Conservation (phyloP, 2,113 vertebrate genomes). For the Onychorhynchus coronatus region DNA sequence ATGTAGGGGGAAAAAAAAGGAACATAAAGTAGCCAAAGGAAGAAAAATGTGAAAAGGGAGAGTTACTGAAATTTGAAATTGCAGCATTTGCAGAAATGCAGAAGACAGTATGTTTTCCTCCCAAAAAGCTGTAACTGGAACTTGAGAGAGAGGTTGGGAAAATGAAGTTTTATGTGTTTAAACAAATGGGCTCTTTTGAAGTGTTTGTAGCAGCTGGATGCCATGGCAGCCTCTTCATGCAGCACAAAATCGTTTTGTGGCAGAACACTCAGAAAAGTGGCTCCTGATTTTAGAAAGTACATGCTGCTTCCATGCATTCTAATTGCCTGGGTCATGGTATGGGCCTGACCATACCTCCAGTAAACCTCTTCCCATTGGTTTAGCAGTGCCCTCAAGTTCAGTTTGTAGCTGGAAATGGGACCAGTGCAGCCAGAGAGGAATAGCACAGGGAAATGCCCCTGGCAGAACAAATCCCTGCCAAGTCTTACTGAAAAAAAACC, state of each 20-base stretch:
- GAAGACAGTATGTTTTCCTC: slow-evolving; percentile 7
- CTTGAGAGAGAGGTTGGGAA: slow-evolving; percentile 26
- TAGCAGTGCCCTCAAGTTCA: background rate
- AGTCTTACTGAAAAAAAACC: background rate
- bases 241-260: background rate
- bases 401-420: background rate
- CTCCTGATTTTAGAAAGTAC: background rate
- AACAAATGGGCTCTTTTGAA: slow-evolving; percentile 2
- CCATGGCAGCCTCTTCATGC: background rate
- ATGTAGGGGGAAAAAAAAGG: background rate
- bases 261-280: background rate
- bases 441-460: background rate
- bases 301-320: background rate
- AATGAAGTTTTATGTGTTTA: background rate
- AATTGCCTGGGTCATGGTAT: background rate
- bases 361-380: background rate
- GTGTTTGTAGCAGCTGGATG: background rate
- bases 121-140: background rate
- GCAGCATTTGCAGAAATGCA: background rate
- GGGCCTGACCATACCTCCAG: background rate
- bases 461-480: background rate
- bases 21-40: background rate
- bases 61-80: background rate
- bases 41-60: background rate
- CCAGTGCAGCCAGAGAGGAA: background rate